These are phyloP conservation scores for Syrista parreyssii DNA, from an alignment of 2,888 invertebrate species.

Conservation along the genomic window DNA sequence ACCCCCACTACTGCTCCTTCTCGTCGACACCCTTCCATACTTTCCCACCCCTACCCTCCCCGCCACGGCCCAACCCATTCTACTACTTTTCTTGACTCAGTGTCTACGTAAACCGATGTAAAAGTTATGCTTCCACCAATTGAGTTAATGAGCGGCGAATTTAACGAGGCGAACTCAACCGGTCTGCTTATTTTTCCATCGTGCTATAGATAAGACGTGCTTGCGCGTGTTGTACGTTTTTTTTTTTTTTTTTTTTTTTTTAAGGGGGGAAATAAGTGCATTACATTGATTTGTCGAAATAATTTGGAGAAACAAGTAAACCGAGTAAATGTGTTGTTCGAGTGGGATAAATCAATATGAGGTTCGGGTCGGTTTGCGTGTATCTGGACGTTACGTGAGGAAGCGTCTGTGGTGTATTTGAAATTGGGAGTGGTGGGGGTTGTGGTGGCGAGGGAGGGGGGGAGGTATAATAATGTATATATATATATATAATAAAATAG, in stretches of 20 bases:
- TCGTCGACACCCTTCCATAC: constrained; percentile 31
- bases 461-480: neutral
- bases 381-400: neutral
- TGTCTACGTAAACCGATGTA: neutral
- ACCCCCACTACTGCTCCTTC: neutral
- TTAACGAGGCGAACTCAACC: neutral
- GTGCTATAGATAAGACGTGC: neutral
- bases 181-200: neutral
- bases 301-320: neutral
- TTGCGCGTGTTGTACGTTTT: neutral
- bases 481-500: neutral
- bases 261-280: neutral
- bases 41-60: constrained; percentile 22
- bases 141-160: neutral
- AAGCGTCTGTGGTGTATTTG: neutral
- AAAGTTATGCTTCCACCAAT: neutral
- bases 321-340: neutral
- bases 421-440: neutral
- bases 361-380: neutral
- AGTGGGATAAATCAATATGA: neutral
- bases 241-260: neutral
- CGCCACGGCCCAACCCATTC: constrained; percentile 9
- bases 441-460: no score
- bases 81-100: constrained; percentile 7
- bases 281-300: neutral